phyloP scores from a whole-genome alignment of 1,140 invertebrate species.

The Cepaea nemoralis region DNA sequence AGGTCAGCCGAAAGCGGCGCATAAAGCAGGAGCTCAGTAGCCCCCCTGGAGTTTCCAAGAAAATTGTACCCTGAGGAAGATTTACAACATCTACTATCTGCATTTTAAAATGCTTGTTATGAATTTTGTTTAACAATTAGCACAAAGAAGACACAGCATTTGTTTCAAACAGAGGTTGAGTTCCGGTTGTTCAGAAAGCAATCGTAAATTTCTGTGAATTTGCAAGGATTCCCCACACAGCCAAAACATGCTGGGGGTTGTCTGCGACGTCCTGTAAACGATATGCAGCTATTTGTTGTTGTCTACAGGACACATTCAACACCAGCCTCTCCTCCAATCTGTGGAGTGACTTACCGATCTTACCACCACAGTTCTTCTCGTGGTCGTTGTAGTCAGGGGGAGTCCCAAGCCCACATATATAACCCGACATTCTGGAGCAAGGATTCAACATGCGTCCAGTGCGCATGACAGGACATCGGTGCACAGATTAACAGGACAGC shows the following conservation, averaged over 20 bases:
- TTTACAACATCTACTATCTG: too few species aligned
- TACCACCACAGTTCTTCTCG: conserved; percentile 84
- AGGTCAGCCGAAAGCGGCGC: too few species aligned
- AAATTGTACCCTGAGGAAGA: too few species aligned
- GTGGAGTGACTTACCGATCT: conserved; percentile 71
- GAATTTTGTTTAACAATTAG: too few species aligned
- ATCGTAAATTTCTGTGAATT: too few species aligned
- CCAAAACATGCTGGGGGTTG: background rate
- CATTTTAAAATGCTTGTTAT: too few species aligned
- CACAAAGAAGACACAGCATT: too few species aligned
- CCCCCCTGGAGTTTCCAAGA: background rate
- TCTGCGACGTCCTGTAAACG: too few species aligned
- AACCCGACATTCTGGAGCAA: conserved; percentile 89
- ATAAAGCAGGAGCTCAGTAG: too few species aligned
- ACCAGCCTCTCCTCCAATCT: background rate
- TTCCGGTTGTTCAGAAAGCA: too few species aligned
- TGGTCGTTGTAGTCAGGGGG: conserved; percentile 94
- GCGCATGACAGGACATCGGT: conserved; percentile 60
- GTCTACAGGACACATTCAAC: background rate
- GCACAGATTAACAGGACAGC: background rate
- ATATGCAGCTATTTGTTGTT: too few species aligned
- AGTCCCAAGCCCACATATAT: conserved; percentile 90
- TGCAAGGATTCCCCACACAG: background rate
- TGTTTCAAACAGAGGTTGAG: too few species aligned
- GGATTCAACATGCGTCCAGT: conserved; percentile 89